Conservation (phyloP, 2,113 vertebrate species). For the Coptodon bakossiorum region DNA sequence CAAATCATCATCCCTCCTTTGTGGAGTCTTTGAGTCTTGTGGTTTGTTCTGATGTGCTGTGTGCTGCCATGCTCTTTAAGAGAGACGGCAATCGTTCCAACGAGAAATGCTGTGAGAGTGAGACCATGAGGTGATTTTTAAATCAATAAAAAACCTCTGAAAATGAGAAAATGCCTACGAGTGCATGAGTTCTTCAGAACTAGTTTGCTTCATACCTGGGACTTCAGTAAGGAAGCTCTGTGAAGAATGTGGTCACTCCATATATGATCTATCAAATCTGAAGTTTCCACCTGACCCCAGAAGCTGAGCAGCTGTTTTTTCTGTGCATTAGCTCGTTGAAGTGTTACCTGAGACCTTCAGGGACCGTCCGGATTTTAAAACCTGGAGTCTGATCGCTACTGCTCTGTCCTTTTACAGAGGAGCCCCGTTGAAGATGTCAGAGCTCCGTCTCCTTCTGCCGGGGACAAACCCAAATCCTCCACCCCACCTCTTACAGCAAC, state of each 20-base stretch:
- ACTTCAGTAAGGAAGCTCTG: background rate
- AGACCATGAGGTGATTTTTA: background rate
- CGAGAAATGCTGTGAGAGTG: background rate
- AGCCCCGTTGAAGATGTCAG: constrained; percentile 28
- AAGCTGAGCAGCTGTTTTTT: background rate
- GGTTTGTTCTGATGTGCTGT: background rate
- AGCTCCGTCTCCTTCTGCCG: background rate
- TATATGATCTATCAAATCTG: background rate
- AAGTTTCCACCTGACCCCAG: background rate
- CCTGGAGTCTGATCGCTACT: background rate
- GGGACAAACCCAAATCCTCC: background rate
- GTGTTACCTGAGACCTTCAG: background rate
- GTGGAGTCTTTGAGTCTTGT: too few species aligned
- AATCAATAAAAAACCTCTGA: background rate
- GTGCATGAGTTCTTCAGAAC: background rate
- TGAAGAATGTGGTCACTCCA: background rate
- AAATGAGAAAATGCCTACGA: background rate
- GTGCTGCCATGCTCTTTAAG: background rate
- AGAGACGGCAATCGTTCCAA: background rate
- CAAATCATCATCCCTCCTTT: background rate
- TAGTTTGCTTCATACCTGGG: background rate
- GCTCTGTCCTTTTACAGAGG: background rate
- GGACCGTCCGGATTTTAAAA: background rate
- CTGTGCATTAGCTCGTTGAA: background rate
- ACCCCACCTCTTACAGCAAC: background rate